Conservation (phyloP, 2,888 invertebrate species). For the Leptura quadrifasciata region DNA sequence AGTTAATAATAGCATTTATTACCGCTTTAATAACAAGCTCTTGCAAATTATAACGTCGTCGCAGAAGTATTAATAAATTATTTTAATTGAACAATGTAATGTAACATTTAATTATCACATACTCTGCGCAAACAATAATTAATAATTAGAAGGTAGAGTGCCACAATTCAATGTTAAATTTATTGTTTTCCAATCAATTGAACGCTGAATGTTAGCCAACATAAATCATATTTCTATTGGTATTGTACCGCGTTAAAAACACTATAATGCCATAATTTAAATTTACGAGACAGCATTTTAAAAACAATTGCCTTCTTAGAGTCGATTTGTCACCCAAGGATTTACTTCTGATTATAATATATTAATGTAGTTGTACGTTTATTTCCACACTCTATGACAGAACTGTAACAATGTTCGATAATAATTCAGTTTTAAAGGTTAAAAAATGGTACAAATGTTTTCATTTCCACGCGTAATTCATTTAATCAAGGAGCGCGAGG, state of each 20-base stretch:
- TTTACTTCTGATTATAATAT: constrained; percentile 6
- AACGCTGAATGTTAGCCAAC: constrained; percentile 3
- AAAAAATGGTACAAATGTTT: not conserved
- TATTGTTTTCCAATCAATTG: constrained; percentile 17
- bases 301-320: not conserved
- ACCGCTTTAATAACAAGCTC: constrained; percentile 9
- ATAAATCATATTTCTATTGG: constrained; percentile 29
- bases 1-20: constrained; percentile 20
- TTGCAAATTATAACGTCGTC: constrained; percentile 6
- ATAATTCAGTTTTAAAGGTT: not conserved
- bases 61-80: constrained; percentile 19
- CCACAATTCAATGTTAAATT: constrained; percentile 23
- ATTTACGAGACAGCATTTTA: constrained; percentile 27
- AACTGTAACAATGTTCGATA: not conserved
- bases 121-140: constrained; percentile 10
- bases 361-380: not conserved
- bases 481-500: not conserved
- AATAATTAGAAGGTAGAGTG: constrained; percentile 22
- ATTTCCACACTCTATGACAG: constrained; percentile 1
- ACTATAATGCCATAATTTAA: not conserved
- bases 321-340: constrained; percentile 28
- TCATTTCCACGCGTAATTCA: not conserved
- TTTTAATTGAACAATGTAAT: constrained; percentile 18
- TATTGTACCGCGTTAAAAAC: not conserved
- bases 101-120: constrained; percentile 23